A percentile compares a stretch with the other conserved stretches of the same genome.
These are phyloP conservation scores for Apostichopus parvimensis DNA, from an alignment of 35 echinoderm and acorn worm species.

Conservation along the genomic window DNA sequence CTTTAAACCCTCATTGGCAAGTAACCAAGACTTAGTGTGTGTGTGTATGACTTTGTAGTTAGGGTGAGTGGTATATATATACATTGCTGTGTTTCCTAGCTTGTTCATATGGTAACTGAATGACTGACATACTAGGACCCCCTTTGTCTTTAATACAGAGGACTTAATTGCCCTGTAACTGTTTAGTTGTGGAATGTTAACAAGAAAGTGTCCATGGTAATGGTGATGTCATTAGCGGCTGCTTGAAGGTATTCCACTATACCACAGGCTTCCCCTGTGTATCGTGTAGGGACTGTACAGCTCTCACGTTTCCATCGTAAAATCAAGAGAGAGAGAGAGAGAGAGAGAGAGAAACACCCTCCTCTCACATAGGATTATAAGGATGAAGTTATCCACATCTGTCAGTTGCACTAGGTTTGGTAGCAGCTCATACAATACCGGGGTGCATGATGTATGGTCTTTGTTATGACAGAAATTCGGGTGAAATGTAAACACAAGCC, in stretches of 20 bases:
- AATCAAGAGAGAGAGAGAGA: background rate
- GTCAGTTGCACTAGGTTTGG: too few species aligned
- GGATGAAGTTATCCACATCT: background rate
- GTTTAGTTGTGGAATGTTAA: slow-evolving; percentile 44
- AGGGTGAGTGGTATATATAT: background rate
- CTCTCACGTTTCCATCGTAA: background rate
- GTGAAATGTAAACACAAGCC: background rate
- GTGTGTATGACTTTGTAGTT: too few species aligned
- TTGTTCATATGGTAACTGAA: slow-evolving; percentile 16
- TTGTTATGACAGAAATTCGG: slow-evolving; percentile 19
- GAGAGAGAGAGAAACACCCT: background rate
- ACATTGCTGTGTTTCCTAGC: background rate
- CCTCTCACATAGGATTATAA: background rate
- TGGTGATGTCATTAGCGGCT: slow-evolving; percentile 35
- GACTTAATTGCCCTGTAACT: slow-evolving; percentile 40
- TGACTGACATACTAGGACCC: background rate
- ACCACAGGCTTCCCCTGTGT: background rate
- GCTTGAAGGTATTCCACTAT: background rate
- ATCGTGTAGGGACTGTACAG: background rate
- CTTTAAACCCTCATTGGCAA: background rate
- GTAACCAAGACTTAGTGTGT: background rate
- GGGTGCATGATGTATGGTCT: background rate
- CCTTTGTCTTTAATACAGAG: slow-evolving; percentile 29
- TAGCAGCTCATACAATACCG: too few species aligned
- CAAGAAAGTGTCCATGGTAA: slow-evolving; percentile 48